phyloP scores from a whole-genome alignment of 2,797 vertebrate genomes.

The Psittacula derbiana region DNA sequence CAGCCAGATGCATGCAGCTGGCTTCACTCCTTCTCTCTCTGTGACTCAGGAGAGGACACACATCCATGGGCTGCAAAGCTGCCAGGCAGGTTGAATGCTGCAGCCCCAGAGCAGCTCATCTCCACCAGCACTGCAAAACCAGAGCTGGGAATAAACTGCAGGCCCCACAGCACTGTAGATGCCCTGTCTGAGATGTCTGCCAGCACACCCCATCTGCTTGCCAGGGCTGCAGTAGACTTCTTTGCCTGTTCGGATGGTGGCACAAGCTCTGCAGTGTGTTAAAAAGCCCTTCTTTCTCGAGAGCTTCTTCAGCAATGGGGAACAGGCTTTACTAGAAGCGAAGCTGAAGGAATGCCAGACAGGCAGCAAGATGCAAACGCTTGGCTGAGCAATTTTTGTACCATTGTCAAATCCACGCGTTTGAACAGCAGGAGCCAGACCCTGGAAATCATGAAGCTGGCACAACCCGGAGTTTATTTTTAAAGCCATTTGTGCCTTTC shows the following conservation, averaged over 20 bases:
- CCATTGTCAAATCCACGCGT: background rate
- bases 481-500: background rate
- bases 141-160: background rate
- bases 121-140: background rate
- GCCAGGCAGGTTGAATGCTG: background rate
- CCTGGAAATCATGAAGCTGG: background rate
- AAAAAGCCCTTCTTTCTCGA: background rate
- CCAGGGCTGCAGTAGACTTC: background rate
- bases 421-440: background rate
- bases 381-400: background rate
- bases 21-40: background rate
- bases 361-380: background rate
- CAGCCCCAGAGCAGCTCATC: background rate
- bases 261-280: background rate
- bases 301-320: background rate
- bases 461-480: background rate
- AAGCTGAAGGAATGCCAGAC: background rate
- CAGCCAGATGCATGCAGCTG: background rate
- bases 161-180: background rate
- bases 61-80: fast-evolving
- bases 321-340: background rate
- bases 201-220: fast-evolving
- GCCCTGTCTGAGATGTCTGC: background rate
- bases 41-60: background rate
- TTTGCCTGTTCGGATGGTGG: background rate